Evolutionary conservation across 2,797 vertebrate genomes (phyloP).

Genomic region (Buphagus erythrorhynchus): DNA sequence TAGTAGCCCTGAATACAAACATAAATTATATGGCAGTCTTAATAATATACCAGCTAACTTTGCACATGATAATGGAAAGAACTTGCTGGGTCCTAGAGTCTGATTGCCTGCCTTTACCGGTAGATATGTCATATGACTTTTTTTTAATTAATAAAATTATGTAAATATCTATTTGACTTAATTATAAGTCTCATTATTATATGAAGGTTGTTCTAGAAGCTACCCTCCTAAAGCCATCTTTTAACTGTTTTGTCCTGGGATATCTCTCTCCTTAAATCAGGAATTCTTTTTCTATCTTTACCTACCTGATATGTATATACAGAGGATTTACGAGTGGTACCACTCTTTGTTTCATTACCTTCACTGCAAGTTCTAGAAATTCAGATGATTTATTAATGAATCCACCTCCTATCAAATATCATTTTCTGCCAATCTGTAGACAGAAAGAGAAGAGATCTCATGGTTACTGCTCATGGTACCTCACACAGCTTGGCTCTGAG

Average conservation of each 20-base stretch:
- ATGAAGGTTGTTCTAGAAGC: background rate
- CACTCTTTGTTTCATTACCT: background rate
- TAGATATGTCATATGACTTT: background rate
- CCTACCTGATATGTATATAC: background rate
- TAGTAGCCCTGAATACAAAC: background rate
- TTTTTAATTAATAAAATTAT: background rate
- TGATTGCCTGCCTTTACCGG: background rate
- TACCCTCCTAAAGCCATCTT: background rate
- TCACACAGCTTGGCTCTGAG: background rate
- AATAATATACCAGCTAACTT: background rate
- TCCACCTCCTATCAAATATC: background rate
- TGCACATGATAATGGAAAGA: background rate
- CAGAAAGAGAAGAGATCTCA: background rate
- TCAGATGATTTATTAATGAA: background rate
- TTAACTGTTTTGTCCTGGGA: background rate
- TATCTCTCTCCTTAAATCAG: background rate
- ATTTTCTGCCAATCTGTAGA: background rate
- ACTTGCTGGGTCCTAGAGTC: background rate
- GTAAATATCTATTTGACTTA: background rate
- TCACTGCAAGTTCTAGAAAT: background rate
- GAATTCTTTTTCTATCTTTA: background rate
- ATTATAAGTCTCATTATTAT: background rate
- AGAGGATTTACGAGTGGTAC: background rate
- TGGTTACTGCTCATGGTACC: background rate
- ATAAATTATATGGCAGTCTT: background rate